phyloP scores from a whole-genome alignment of 2,888 invertebrate genomes.

The Dryocosmus kuriphilus region DNA sequence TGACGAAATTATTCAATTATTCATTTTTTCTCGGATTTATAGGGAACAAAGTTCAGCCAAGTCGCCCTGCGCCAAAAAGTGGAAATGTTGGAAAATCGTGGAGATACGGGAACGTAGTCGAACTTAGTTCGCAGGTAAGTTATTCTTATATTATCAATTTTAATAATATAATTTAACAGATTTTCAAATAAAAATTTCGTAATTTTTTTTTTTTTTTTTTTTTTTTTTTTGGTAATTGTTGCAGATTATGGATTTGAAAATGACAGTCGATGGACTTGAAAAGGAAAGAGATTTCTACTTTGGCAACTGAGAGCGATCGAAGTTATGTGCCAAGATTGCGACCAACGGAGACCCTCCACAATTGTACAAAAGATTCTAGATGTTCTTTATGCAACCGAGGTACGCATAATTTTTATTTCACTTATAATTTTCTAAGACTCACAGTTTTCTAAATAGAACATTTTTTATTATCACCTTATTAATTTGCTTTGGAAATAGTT shows the following conservation, averaged over 20 bases:
- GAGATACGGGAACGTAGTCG: conserved; percentile 81
- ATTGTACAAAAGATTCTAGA: conserved; percentile 95
- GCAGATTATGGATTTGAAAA: conserved; percentile 91
- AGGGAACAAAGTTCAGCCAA: conserved; percentile 79
- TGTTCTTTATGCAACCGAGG: conserved; percentile 99
- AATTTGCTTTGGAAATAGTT: conserved; percentile 35
- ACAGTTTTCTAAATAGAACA: background rate
- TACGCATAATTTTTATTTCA: conserved; percentile 73
- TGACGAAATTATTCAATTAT: conserved; percentile 32
- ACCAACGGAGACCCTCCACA: conserved; percentile 86
- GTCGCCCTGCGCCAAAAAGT: conserved; percentile 75
- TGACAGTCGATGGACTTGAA: conserved; percentile 95
- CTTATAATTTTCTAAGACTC: background rate
- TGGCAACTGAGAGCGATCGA: conserved; percentile 98
- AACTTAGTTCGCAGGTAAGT: conserved; percentile 79
- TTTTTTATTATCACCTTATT: conserved; percentile 10
- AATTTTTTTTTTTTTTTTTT: background rate
- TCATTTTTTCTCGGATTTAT: conserved; percentile 48
- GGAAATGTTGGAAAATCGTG: conserved; percentile 77
- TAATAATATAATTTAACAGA: background rate
- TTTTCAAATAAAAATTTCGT: background rate
- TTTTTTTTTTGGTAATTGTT: too few relatives aligned
- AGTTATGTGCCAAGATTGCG: conserved; percentile 97
- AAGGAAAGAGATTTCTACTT: conserved; percentile 99
- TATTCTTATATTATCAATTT: background rate